Conservation (phyloP, 2,113 vertebrate species). For the Sakesphorus luctuosus region DNA sequence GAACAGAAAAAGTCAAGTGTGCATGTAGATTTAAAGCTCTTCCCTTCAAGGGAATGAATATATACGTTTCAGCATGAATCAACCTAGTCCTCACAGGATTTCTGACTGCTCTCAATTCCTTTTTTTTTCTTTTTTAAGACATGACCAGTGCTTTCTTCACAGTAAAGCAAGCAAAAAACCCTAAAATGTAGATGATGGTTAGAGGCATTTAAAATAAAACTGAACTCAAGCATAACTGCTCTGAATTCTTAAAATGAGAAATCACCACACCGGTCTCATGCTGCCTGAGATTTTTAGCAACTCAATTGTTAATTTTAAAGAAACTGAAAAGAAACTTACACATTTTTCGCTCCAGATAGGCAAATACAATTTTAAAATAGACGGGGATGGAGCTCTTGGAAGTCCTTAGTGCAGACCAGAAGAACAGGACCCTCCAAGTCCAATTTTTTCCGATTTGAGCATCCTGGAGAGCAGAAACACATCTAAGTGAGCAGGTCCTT, state of each 20-base stretch:
- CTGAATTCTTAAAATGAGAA: constrained; percentile 31
- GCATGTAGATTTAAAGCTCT: constrained; percentile 53
- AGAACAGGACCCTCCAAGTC: background rate
- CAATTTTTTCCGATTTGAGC: background rate
- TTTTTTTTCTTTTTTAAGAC: background rate
- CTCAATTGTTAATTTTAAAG: constrained; percentile 10
- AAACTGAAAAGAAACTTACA: constrained; percentile 61
- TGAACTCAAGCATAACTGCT: background rate
- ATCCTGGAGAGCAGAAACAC: background rate
- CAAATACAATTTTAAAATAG: constrained; percentile 45
- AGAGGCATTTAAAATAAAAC: constrained; percentile 52
- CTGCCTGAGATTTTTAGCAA: constrained; percentile 20
- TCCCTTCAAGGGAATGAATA: constrained; percentile 47
- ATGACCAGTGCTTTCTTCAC: constrained; percentile 42
- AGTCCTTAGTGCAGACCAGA: background rate
- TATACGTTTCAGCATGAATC: constrained; percentile 49
- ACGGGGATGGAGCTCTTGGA: background rate
- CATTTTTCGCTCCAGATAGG: constrained; percentile 44
- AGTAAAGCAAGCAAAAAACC: background rate
- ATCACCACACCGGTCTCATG: background rate
- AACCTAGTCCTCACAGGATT: constrained; percentile 11
- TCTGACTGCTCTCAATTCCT: background rate
- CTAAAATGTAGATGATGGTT: background rate
- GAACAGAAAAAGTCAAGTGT: constrained; percentile 73
- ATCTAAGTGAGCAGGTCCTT: background rate